Percentiles rank a stretch among this genome's conserved stretches.
These are phyloP conservation scores for Benthochromis sp. DNA, from an alignment of 2,113 vertebrate species.

Conservation along the genomic window DNA sequence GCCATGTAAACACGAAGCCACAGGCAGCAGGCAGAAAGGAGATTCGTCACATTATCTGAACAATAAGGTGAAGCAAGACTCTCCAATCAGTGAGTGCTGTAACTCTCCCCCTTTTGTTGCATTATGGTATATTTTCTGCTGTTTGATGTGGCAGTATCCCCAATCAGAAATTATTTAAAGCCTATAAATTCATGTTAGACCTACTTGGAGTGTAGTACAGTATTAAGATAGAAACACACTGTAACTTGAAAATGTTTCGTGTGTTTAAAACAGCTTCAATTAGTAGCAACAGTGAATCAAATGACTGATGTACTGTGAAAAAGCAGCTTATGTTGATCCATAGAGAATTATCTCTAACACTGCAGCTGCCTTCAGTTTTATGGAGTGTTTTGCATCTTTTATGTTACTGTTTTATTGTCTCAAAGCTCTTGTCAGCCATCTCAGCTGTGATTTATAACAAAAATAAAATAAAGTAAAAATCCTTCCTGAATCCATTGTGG, in stretches of 20 bases:
- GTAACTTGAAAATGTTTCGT: background rate
- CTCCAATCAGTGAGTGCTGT: background rate
- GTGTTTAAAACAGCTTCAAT: background rate
- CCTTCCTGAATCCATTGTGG: background rate
- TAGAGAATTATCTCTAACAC: background rate
- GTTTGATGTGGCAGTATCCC: background rate
- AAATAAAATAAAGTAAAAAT: background rate
- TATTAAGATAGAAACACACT: background rate
- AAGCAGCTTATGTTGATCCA: background rate
- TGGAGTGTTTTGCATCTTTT: background rate
- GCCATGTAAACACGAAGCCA: background rate
- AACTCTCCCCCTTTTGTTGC: background rate
- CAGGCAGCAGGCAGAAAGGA: background rate
- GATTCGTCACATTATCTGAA: background rate
- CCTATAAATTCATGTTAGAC: background rate
- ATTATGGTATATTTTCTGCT: background rate
- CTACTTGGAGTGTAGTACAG: background rate
- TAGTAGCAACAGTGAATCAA: background rate
- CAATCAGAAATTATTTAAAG: background rate
- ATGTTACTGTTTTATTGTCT: background rate
- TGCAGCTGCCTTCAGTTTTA: background rate
- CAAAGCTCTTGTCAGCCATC: background rate
- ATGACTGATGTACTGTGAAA: background rate
- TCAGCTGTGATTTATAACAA: background rate
- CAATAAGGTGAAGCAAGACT: background rate